phyloP scores from a whole-genome alignment of 30 jellyfish, hydroid and myxozoan genomes.

The Aurelia coerulea region DNA sequence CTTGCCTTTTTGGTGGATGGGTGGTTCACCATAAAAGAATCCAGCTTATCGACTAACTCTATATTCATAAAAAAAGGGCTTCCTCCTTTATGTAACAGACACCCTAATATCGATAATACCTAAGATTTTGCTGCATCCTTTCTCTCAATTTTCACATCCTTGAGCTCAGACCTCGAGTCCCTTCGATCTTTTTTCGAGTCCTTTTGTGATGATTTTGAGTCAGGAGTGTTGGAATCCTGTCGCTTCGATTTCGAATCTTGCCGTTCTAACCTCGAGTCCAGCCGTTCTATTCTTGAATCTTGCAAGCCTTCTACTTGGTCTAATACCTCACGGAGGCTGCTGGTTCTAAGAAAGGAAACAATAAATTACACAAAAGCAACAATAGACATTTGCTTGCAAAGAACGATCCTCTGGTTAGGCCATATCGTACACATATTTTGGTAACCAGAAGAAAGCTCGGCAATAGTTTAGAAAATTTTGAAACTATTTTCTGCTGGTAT shows the following conservation, averaged over 20 bases:
- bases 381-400: too few relatives aligned
- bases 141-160: constrained; percentile 40
- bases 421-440: too few relatives aligned
- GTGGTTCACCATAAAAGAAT: too few relatives aligned
- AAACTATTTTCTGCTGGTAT: too few relatives aligned
- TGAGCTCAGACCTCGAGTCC: constrained; percentile 28
- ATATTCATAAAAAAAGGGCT: too few relatives aligned
- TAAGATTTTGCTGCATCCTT: constrained; percentile 18
- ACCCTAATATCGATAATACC: constrained; percentile 18
- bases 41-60: too few relatives aligned
- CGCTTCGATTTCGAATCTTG: constrained; percentile 53
- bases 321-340: constrained; percentile 69
- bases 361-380: too few relatives aligned
- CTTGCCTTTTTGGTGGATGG: too few relatives aligned
- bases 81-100: not conserved
- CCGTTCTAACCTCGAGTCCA: constrained; percentile 58
- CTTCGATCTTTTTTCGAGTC: constrained; percentile 38
- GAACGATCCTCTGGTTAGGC: too few relatives aligned
- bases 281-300: constrained; percentile 78
- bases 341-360: constrained; percentile 34
- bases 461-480: too few relatives aligned
- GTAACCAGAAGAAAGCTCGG: too few relatives aligned
- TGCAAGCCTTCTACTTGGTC: constrained; percentile 89
- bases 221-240: constrained; percentile 39
- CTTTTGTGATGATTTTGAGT: constrained; percentile 23